Evolutionary conservation across 2,888 invertebrate species (phyloP).

Genomic region (Epirrita christyi): DNA sequence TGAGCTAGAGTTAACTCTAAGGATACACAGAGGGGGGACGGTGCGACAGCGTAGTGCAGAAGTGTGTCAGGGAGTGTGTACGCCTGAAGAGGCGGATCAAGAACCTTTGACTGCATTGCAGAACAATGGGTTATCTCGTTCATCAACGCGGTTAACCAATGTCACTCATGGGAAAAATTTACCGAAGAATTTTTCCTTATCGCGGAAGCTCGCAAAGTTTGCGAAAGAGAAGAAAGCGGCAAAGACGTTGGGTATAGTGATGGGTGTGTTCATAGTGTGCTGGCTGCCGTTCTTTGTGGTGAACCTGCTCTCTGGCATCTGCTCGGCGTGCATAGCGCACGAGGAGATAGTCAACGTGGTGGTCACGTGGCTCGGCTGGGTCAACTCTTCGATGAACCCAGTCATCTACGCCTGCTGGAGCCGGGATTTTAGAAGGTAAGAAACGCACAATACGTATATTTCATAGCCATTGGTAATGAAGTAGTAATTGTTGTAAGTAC

Average conservation of each 20-base stretch:
- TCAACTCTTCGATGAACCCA: conserved; percentile 98
- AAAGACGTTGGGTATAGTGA: conserved; percentile 97
- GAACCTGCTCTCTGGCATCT: conserved; percentile 95
- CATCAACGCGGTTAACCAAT: conserved; percentile 87
- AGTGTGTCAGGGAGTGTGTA: conserved; percentile 83
- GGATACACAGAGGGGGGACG: conserved; percentile 96
- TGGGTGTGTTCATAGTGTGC: conserved; percentile 98
- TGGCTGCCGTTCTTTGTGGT: conserved; percentile 99
- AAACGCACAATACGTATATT: conserved; percentile 4
- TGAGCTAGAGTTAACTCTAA: conserved; percentile 93
- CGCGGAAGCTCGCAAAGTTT: conserved; percentile 96
- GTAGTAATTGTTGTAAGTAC: too few species aligned
- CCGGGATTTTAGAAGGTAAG: conserved; percentile 96
- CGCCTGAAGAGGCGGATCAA: conserved; percentile 88
- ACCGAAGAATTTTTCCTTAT: conserved; percentile 96
- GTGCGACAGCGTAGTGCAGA: conserved; percentile 85
- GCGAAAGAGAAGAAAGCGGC: conserved; percentile 99
- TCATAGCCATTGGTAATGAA: too few species aligned
- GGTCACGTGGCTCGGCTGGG: conserved; percentile 98
- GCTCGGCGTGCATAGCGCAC: conserved; percentile 93
- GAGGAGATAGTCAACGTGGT: conserved; percentile 95
- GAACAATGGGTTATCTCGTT: conserved; percentile 90
- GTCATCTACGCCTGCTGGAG: conserved; percentile 99
- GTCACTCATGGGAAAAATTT: conserved; percentile 86
- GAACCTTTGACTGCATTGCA: conserved; percentile 91